Evolutionary conservation across 2,888 invertebrate species (phyloP), one percentile per base, ranked within the genome.

Genomic region (Trichopria drosophilae): DNA sequence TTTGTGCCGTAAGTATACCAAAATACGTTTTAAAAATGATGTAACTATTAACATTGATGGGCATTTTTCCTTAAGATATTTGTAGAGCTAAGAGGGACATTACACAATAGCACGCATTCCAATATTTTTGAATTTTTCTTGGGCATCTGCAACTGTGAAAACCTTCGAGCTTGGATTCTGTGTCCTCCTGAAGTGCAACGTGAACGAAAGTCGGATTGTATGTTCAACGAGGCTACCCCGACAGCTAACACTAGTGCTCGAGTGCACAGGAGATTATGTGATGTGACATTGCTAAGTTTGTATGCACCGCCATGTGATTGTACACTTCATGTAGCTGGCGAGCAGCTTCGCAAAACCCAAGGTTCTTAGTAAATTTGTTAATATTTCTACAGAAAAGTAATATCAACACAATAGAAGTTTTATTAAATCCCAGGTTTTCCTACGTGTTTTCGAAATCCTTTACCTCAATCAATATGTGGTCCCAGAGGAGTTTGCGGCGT

Each of bases 191-290:
- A 67, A 29, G 59, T 79, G 37, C 58, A 64, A 10, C 59, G 61
- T 12, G 61, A 62, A 20, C 58, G 72, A 24, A 60, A 67, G 31
- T 55, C 65, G 34, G 71, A 76, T 53, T 74, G 75, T 54, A 57
- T 62, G 55, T 74, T 78, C 42, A 66, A 62, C 43, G 69, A 66
- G 55, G 72, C 65, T 51, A 68, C 61, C 34, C 62, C 60, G 44
- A 55, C 42, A 15, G 57, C 58, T 15, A 63, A 59, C 26, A 67
- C 61, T 23, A 66, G 64, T 53, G 62, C 69, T 2, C 55, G 78
- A 42, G 75, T 78, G 1, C 78, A 79, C 56, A 65, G 78, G 36
- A 67, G 77, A 57, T 66, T 78, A 34, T 79, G 79, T 55, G 78
- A 79, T 53, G 60, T 78, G 23, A 68, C 71, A 4, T 63, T 69